Conservation (phyloP, 2,113 vertebrate genomes). For the Hydrochoerus hydrochaeris region DNA sequence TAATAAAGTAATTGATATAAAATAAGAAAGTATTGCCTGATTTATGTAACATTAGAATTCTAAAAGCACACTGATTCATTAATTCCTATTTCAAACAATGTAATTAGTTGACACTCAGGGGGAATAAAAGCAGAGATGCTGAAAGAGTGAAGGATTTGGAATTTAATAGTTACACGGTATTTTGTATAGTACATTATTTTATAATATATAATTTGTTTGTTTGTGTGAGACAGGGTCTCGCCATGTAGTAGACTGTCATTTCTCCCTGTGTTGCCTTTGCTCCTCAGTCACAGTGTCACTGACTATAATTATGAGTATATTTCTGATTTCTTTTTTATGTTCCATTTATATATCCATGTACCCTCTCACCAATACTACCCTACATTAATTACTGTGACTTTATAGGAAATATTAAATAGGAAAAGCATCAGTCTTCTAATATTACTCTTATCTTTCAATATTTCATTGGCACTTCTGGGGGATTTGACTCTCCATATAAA, state of each 20-base stretch:
- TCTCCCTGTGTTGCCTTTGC: background rate
- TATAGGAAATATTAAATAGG: background rate
- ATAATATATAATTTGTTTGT: background rate
- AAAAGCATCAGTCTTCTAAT: background rate
- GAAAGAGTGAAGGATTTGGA: conserved; percentile 4
- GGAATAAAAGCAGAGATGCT: background rate
- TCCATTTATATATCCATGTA: background rate
- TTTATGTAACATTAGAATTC: conserved; percentile 11
- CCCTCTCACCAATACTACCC: background rate
- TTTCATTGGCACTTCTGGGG: background rate
- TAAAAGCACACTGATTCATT: background rate
- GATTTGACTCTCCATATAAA: background rate
- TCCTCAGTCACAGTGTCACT: background rate
- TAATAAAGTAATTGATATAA: background rate
- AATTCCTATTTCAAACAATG: background rate
- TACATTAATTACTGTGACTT: background rate
- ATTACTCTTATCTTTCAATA: background rate
- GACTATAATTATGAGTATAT: background rate
- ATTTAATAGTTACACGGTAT: background rate
- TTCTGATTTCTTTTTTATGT: background rate
- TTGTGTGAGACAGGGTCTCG: background rate
- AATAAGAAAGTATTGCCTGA: background rate
- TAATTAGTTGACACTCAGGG: background rate
- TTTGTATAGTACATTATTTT: too few relatives aligned
- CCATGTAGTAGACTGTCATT: background rate